A percentile compares a stretch with the other conserved stretches of the same genome.
These are phyloP conservation scores for Epizoanthus illoricatus DNA, from an alignment of 92 coral and sea anemone species.

Conservation along the genomic window DNA sequence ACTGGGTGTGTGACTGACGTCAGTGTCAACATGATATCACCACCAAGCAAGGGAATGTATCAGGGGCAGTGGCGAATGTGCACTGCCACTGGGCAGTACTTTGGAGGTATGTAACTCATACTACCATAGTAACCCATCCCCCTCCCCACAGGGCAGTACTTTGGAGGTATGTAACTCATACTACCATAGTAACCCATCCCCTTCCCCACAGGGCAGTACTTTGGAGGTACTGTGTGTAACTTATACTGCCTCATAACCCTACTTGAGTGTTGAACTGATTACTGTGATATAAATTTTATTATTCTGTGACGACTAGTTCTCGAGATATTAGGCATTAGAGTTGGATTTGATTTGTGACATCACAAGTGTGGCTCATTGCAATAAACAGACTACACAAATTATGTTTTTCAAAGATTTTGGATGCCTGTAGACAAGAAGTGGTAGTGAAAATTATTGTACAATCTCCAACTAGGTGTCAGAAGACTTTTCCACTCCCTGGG, in stretches of 20 bases:
- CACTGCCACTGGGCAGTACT: slow-evolving; percentile 86
- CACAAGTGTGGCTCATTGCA: too few relatives aligned
- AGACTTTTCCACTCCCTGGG: too few relatives aligned
- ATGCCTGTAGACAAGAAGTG: too few relatives aligned
- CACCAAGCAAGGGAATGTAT: slow-evolving; percentile 79
- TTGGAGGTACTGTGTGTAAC: slow-evolving; percentile 83
- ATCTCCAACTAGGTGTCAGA: too few relatives aligned
- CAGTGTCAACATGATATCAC: slow-evolving; percentile 91
- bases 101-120: slow-evolving; percentile 73
- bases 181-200: background rate
- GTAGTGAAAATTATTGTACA: too few relatives aligned
- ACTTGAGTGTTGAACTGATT: too few relatives aligned
- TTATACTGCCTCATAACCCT: background rate
- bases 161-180: slow-evolving; percentile 70
- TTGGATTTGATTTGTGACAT: too few relatives aligned
- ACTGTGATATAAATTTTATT: too few relatives aligned
- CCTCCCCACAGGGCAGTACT: slow-evolving; percentile 79
- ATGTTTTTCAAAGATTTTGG: too few relatives aligned
- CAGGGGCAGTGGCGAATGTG: slow-evolving; percentile 99
- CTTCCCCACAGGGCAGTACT: slow-evolving; percentile 75
- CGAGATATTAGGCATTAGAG: too few relatives aligned
- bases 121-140: background rate
- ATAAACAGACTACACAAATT: too few relatives aligned
- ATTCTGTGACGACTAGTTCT: too few relatives aligned
- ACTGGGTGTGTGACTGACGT: slow-evolving; percentile 77